These are phyloP conservation scores for Peromyscus polionotus DNA, from an alignment of 2,113 vertebrate species.

Conservation along the genomic window DNA sequence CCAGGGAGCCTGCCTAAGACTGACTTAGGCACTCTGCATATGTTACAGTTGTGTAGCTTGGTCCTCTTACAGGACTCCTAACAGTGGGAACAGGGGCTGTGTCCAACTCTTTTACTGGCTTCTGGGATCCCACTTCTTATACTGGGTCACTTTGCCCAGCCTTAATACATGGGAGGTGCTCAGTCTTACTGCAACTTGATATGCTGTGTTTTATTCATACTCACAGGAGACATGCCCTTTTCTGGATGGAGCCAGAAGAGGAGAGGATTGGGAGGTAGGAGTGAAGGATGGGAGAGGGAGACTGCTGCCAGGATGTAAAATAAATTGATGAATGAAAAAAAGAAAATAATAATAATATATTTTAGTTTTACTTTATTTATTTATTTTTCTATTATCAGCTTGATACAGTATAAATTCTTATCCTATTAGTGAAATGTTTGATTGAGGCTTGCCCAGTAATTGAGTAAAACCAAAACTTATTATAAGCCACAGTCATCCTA, in stretches of 20 bases:
- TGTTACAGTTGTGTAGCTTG: not conserved
- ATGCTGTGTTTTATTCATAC: not conserved
- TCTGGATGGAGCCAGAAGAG: not conserved
- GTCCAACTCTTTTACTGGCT: not conserved
- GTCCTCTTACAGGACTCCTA: not conserved
- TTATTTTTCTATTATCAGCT: too few species aligned
- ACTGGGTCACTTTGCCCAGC: not conserved
- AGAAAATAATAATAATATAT: not conserved
- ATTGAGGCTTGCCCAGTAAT: too few species aligned
- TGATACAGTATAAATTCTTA: too few species aligned
- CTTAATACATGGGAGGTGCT: not conserved
- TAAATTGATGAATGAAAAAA: too few species aligned
- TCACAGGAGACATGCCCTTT: not conserved
- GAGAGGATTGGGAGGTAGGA: not conserved
- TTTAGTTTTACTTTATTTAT: constrained; percentile 16
- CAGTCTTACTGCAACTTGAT: not conserved
- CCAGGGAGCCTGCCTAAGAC: not conserved
- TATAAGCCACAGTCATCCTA: too few species aligned
- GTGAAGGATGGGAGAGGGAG: too few species aligned
- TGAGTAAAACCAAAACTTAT: too few species aligned
- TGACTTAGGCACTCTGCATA: not conserved
- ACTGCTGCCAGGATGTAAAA: too few species aligned
- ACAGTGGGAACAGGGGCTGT: not conserved
- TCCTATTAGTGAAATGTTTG: too few species aligned
- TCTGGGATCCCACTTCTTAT: not conserved